phyloP scores from a whole-genome alignment of 2,888 invertebrate genomes.

The Sisyra nigra region DNA sequence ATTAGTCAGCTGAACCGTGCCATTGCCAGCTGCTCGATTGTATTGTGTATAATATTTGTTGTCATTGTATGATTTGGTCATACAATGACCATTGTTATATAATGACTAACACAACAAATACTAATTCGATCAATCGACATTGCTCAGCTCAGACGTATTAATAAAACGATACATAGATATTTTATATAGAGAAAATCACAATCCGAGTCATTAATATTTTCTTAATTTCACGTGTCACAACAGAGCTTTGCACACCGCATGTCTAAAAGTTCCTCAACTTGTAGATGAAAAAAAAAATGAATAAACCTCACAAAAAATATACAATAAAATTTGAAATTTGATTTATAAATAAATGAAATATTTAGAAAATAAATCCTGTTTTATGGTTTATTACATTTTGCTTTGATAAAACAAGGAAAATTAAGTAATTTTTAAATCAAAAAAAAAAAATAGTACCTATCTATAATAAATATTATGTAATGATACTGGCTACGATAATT shows the following conservation, averaged over 20 bases:
- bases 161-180: conserved; percentile 4
- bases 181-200: conserved; percentile 8
- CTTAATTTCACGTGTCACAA: conserved; percentile 1
- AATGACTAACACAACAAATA: background rate
- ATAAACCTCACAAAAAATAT: too few relatives aligned
- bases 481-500: too few relatives aligned
- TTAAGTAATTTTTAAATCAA: too few relatives aligned
- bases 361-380: too few relatives aligned
- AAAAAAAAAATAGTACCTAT: too few relatives aligned
- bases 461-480: too few relatives aligned
- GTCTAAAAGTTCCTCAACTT: conserved; percentile 2
- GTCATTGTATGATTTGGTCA: background rate
- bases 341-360: too few relatives aligned
- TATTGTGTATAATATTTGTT: background rate
- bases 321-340: too few relatives aligned
- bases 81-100: background rate
- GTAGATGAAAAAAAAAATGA: background rate
- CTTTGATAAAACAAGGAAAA: too few relatives aligned
- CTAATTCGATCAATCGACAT: background rate
- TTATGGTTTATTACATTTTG: too few relatives aligned
- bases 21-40: conserved; percentile 5
- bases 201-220: conserved; percentile 7
- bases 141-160: conserved; percentile 5
- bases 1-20: conserved; percentile 9
- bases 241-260: conserved; percentile 8